Base-by-base conservation (phyloP, 2,797 vertebrate species). In the Hafferia zeledoni region DNA sequence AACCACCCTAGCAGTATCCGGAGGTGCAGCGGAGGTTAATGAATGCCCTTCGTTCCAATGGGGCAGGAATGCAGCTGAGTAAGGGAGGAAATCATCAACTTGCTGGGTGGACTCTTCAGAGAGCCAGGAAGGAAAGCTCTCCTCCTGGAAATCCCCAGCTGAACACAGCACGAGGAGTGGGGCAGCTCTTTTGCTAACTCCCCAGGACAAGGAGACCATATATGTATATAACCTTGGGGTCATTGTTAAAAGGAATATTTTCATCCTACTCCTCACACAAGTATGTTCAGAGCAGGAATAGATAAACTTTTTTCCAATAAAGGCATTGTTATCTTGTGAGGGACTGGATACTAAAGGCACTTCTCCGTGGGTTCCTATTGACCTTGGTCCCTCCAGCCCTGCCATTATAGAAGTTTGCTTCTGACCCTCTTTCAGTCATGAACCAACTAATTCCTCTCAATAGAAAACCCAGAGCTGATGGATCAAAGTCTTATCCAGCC, bases 61-160 rank as follows among this genome's bases (percentile, higher is more conserved):
- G 1, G 17, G 15, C 47, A 84, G 28, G 35, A 84, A 25, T 76
- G 65, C 44, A 49, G 39, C 35, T 84, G 77, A 56, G 37, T 69
- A 60, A 82, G 20, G 35, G 46, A 10, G 7, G 13, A 86, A 88
- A 41, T 47, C 4, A 37, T 52, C 72, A 91, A 25, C 55, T 82
- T 47, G 69, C 22, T 0, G 18, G 15, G 10, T 37, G 8, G 24
- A 82, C 25, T 83, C 52, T 52, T 22, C 24, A 55, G 23, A 68
- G 13, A 67, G 9, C n/a, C 8, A 2, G 7, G 74, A 95, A 76
- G 23, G 30, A 83, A 93, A 94, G 5, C 39, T 76, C 57, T 75
- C 30, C 15, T 87, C 10, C 65, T 96, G 93, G 89, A 96, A 93
- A 93, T 86, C 53, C 72, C 80, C 87, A 30, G 5, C 44, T n/a